These are phyloP conservation scores for Laterallus jamaicensis DNA, from an alignment of 2,113 vertebrate species.

Conservation along the genomic window DNA sequence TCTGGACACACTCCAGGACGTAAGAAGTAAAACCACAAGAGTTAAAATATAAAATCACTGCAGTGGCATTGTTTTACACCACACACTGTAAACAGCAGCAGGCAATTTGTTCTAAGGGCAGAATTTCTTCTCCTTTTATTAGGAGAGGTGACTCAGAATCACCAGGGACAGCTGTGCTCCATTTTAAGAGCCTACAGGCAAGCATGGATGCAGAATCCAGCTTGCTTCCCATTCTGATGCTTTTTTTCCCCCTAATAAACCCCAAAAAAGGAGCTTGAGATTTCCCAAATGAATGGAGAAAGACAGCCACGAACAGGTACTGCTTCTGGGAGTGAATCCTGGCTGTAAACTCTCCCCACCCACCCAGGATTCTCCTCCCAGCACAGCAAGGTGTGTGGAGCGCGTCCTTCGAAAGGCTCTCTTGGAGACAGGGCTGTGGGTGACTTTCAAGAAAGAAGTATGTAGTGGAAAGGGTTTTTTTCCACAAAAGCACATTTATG, in stretches of 20 bases:
- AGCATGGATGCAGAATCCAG: not conserved
- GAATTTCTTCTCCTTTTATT: not conserved
- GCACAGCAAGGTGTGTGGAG: not conserved
- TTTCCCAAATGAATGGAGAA: not conserved
- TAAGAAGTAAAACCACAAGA: too few species aligned
- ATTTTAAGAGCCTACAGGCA: not conserved
- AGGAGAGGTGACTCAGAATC: not conserved
- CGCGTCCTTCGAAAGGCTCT: not conserved
- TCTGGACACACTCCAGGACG: too few species aligned
- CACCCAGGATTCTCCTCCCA: not conserved
- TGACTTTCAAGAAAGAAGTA: slow-evolving; percentile 23
- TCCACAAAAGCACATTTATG: slow-evolving; percentile 33
- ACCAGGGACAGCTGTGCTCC: not conserved
- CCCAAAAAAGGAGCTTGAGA: not conserved
- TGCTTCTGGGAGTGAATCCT: not conserved
- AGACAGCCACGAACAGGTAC: not conserved
- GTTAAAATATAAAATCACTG: not conserved
- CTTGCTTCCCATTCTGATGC: not conserved
- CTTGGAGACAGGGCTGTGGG: not conserved
- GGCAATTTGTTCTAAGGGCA: not conserved
- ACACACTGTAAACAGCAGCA: not conserved
- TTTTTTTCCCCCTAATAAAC: accelerated
- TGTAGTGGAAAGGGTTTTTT: not conserved
- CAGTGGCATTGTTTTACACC: not conserved
- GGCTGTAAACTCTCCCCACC: not conserved